These are phyloP conservation scores for Tachuris rubrigastra DNA, from an alignment of 2,113 vertebrate species.

Conservation along the genomic window DNA sequence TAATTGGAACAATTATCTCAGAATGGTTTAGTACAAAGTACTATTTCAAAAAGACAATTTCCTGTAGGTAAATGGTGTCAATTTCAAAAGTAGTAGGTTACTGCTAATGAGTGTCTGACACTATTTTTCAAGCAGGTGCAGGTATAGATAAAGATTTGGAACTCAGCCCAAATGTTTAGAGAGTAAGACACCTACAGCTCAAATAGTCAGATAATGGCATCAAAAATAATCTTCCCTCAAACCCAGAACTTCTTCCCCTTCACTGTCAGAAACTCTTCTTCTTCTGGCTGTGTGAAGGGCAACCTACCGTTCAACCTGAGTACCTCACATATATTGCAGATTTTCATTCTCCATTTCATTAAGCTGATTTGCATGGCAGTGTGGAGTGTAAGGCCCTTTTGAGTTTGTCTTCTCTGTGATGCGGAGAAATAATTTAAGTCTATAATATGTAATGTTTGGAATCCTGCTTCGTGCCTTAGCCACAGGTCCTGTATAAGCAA, in stretches of 20 bases:
- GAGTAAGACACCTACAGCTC: not conserved
- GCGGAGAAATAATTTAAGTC: not conserved
- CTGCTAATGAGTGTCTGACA: slow-evolving; percentile 29
- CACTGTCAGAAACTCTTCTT: not conserved
- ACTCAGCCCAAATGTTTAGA: slow-evolving; percentile 15
- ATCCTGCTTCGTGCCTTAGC: not conserved
- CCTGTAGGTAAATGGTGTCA: slow-evolving; percentile 51
- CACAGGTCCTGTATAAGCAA: not conserved
- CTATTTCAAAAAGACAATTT: slow-evolving; percentile 51
- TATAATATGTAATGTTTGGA: not conserved
- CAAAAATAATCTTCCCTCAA: not conserved
- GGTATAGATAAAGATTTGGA: slow-evolving; percentile 25
- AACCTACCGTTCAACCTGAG: not conserved
- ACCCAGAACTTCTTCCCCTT: not conserved
- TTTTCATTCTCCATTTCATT: not conserved
- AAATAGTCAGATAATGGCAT: not conserved
- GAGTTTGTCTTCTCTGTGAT: not conserved
- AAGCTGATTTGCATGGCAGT: not conserved
- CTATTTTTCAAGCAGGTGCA: slow-evolving; percentile 36
- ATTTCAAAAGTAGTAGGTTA: slow-evolving; percentile 47
- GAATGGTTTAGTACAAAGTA: not conserved
- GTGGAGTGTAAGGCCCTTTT: not conserved
- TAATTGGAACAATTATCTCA: slow-evolving; percentile 62
- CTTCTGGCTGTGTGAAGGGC: not conserved
- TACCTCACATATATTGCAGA: not conserved